A percentile compares a stretch with the other conserved stretches of the same genome.
phyloP scores from a whole-genome alignment of 2,797 vertebrate species.

The Spinus olivaceus region DNA sequence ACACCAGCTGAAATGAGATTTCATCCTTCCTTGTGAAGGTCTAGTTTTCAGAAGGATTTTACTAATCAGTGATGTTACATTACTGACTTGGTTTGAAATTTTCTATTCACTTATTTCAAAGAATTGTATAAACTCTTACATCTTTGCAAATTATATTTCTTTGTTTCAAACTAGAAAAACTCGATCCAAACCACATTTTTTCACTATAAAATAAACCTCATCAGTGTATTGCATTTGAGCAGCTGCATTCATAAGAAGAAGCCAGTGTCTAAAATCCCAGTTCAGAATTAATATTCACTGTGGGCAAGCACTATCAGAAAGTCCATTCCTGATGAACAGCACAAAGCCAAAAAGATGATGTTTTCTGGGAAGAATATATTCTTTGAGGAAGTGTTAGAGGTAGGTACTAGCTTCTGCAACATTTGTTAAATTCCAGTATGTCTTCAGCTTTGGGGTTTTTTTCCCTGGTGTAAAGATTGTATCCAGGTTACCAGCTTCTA shows the following conservation, averaged over 20 bases:
- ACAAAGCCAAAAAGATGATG: background rate
- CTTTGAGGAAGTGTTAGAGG: background rate
- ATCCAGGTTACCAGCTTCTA: background rate
- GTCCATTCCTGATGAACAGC: background rate
- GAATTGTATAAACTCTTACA: background rate
- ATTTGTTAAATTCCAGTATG: background rate
- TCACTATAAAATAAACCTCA: background rate
- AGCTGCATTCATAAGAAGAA: background rate
- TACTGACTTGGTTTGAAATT: background rate
- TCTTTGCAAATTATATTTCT: background rate
- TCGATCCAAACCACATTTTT: background rate
- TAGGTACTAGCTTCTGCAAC: background rate
- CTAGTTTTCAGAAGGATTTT: background rate
- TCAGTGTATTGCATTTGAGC: background rate
- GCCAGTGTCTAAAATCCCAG: background rate
- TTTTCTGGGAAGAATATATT: background rate
- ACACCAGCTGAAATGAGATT: background rate
- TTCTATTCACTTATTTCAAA: background rate
- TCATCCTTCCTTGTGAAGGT: background rate
- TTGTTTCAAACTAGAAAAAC: background rate
- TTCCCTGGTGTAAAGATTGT: background rate
- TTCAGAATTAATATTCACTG: background rate
- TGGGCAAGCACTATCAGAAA: background rate
- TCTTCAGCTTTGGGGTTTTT: background rate
- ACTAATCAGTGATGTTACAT: background rate